A percentile compares a stretch with the other conserved stretches of the same genome.
These are phyloP conservation scores for Atta cephalotes DNA, from an alignment of 1,140 invertebrate genomes.

Conservation along the genomic window DNA sequence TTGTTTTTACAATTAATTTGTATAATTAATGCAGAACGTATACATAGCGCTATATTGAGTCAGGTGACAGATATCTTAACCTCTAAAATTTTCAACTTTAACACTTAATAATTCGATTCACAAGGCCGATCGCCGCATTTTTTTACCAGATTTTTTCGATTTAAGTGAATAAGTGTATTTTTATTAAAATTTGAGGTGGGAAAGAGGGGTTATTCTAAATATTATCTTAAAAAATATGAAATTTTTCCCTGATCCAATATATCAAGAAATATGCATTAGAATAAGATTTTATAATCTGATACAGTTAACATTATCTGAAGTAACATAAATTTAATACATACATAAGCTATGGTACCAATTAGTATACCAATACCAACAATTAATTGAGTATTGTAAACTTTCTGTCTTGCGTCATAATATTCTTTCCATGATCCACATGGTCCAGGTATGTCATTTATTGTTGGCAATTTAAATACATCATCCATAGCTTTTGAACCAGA, in stretches of 20 bases:
- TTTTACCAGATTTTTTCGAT: too few relatives aligned
- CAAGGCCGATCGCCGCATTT: too few relatives aligned
- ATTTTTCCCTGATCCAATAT: background rate
- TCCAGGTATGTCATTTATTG: conserved; percentile 91
- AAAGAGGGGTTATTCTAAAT: too few relatives aligned
- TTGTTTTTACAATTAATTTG: too few relatives aligned
- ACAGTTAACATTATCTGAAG: background rate
- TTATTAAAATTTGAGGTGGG: too few relatives aligned
- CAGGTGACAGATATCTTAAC: too few relatives aligned
- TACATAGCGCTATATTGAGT: too few relatives aligned
- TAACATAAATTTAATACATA: conserved; percentile 82
- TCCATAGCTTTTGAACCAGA: conserved; percentile 76
- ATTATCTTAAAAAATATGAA: too few relatives aligned
- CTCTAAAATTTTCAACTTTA: too few relatives aligned
- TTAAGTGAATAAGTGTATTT: too few relatives aligned
- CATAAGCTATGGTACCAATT: conserved; percentile 87
- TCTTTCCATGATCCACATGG: conserved; percentile 92
- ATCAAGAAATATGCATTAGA: background rate
- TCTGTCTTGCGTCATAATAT: conserved; percentile 88
- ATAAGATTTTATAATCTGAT: background rate
- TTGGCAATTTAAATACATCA: conserved; percentile 78
- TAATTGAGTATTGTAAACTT: conserved; percentile 90
- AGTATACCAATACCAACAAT: conserved; percentile 88
- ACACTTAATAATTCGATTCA: too few relatives aligned
- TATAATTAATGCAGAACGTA: too few relatives aligned